Base-by-base conservation (phyloP, 2,113 vertebrate species). In the Tychaedon coryphoeus region DNA sequence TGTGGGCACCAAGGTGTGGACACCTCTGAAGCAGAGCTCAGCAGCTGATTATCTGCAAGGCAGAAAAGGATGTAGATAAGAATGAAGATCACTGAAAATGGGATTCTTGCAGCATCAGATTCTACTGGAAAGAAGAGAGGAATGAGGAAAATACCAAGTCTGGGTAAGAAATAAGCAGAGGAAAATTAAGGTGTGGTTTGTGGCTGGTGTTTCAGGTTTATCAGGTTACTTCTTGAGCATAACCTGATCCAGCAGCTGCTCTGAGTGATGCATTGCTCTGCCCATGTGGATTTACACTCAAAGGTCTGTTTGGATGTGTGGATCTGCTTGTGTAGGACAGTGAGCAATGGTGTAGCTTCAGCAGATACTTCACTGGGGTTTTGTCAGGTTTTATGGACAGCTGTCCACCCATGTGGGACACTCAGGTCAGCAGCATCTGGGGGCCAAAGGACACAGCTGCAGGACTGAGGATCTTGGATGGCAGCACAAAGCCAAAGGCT, bases 361-460 rank as follows among this genome's bases (percentile, higher is more conserved):
- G 45, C 60, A 45, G 19, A 9, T 62, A 3, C 14, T 58, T 73
- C 7, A 5, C 58, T 4, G 1, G 64, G 51, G 5, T 28, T 65
- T 57, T 48, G 47, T 48, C 15, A 19, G 31, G 43, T 38, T 19
- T 43, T 18, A 15, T 33, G 40, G 24, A 13, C 18, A 43, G 6
- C 28, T 88, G 31, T 28, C 34, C 17, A 10, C 20, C 10, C 3
- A 1, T 0, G 0, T 43, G 64, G 24, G 29, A 18, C 43, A 38
- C 60, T 64, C 1, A 1, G 31, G 31, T 60, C 42, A 48, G 65
- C 71, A 81, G 77, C 22, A 19, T 58, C 17, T 82, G 31, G 40
- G 38, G 15, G 13, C 20, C 42, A 40, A 18, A 12, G 92, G 34
- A 34, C 42, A 25, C 33, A 51, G 0, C 10, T 51, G 26, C 33